Conservation (phyloP, 2,113 vertebrate species). For the Heloderma charlesbogerti region DNA sequence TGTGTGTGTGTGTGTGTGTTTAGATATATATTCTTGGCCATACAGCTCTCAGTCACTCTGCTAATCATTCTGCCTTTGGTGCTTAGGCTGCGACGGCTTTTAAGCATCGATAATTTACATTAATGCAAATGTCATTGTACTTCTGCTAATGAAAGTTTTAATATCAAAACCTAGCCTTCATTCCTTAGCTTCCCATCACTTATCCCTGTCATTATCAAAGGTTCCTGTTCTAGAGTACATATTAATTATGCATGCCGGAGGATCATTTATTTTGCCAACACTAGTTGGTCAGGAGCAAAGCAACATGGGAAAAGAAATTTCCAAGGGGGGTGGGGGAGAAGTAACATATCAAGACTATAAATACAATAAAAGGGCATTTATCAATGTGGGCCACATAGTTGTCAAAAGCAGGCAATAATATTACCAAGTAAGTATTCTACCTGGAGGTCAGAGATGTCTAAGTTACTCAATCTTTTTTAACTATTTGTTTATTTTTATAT, state of each 20-base stretch:
- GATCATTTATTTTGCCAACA: slow-evolving; percentile 5
- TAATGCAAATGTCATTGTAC: neutral
- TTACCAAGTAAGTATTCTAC: neutral
- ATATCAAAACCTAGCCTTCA: neutral
- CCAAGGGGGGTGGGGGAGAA: neutral
- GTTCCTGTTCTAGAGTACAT: neutral
- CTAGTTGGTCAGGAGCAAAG: neutral
- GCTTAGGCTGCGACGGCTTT: neutral
- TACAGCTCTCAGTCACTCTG: too few species aligned
- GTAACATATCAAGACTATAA: too few species aligned
- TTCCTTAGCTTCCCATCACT: neutral
- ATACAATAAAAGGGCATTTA: neutral
- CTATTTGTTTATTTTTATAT: too few species aligned
- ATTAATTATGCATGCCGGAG: neutral
- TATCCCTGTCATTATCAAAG: neutral
- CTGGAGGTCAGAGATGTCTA: neutral
- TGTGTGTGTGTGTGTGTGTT: too few species aligned
- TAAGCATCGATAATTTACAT: neutral
- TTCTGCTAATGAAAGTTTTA: neutral
- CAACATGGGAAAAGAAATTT: neutral
- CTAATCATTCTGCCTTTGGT: too few species aligned
- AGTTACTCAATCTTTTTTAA: neutral
- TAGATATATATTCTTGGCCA: neutral
- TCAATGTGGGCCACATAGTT: too few species aligned
- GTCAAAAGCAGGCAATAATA: neutral